Evolutionary conservation across 2,113 vertebrate species (phyloP).

Genomic region (Scytalopus superciliaris): DNA sequence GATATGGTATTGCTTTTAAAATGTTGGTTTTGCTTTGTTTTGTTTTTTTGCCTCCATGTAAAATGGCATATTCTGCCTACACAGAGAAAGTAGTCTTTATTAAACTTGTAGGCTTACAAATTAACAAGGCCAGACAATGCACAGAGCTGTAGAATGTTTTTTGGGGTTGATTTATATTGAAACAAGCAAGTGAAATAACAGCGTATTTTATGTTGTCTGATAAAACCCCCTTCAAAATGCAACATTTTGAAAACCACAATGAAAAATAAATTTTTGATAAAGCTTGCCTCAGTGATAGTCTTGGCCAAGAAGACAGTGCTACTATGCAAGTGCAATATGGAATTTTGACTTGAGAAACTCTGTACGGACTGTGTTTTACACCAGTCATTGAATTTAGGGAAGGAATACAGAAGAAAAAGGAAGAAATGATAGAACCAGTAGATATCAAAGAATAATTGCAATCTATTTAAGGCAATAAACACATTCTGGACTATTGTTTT

Average conservation of each 20-base stretch:
- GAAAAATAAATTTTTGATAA: conserved; percentile 30
- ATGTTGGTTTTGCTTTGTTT: not conserved
- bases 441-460: not conserved
- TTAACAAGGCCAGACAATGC: not conserved
- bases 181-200: not conserved
- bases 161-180: not conserved
- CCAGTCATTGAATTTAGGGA: not conserved
- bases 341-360: not conserved
- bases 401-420: not conserved
- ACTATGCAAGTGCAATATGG: not conserved
- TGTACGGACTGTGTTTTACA: not conserved
- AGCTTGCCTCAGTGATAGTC: not conserved
- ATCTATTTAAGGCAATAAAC: not conserved
- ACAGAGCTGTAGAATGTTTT: conserved; percentile 13
- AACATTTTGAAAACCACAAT: not conserved
- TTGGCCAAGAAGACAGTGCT: conserved; percentile 1
- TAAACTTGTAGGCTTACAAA: conserved; percentile 4
- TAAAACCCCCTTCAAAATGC: not conserved
- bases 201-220: conserved; percentile 18
- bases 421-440: not conserved
- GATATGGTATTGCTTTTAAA: not conserved
- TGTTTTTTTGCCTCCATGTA: not conserved
- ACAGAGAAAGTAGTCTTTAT: not conserved
- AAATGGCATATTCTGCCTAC: not conserved
- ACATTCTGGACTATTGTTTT: not conserved